Evolutionary conservation across 2,113 vertebrate genomes (phyloP).

Genomic region (Chloropsis cyanopogon): DNA sequence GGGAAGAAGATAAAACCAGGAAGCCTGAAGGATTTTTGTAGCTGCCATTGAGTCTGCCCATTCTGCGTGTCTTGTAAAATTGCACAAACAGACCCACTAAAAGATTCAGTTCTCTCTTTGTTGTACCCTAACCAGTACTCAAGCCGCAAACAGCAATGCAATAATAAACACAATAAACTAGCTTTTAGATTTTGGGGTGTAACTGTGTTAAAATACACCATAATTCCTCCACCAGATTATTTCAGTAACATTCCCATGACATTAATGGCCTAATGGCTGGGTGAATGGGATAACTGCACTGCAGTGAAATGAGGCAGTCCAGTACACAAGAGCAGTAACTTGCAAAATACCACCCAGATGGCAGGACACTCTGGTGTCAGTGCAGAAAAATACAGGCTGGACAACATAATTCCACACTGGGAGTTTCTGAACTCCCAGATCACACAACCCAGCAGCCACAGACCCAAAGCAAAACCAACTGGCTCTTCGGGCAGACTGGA

Average conservation of each 20-base stretch:
- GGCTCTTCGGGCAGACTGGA: neutral
- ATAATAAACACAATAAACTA: neutral
- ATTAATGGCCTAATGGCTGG: neutral
- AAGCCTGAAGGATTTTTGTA: neutral
- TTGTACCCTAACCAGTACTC: neutral
- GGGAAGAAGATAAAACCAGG: neutral
- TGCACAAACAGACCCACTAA: neutral
- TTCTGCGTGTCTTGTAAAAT: neutral
- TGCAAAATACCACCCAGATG: neutral
- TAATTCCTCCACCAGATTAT: neutral
- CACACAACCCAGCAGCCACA: neutral
- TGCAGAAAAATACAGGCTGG: neutral
- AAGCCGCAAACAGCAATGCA: neutral
- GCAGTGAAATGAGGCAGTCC: neutral
- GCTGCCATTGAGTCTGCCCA: neutral
- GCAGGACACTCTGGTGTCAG: neutral
- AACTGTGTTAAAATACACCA: neutral
- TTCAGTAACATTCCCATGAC: neutral
- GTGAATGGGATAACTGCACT: neutral
- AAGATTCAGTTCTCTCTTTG: neutral
- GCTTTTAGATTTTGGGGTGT: neutral
- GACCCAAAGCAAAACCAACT: neutral
- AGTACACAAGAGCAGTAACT: rapidly evolving
- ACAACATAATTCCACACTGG: neutral
- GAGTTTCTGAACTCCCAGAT: neutral